A percentile compares a stretch with the other conserved stretches of the same genome.
phyloP scores from a whole-genome alignment of 2,888 invertebrate genomes.

The Zaprionus lineosus region DNA sequence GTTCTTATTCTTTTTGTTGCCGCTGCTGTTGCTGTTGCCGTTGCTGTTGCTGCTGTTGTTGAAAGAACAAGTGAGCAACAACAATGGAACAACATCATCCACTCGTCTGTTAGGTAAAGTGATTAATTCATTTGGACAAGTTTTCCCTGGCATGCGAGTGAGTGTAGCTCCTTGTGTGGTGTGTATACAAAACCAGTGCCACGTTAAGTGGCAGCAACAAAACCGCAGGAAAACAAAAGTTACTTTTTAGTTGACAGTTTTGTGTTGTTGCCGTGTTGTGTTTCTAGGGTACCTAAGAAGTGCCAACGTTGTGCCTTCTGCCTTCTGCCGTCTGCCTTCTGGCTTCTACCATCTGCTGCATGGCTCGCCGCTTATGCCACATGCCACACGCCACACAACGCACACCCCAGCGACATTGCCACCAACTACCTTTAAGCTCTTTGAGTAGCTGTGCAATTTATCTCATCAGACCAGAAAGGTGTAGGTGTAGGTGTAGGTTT shows the following conservation, averaged over 20 bases:
- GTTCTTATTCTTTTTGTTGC: too few relatives aligned
- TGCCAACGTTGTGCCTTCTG: not conserved
- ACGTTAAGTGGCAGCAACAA: conserved; percentile 38
- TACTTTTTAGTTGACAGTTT: conserved; percentile 67
- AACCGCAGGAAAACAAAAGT: conserved; percentile 51
- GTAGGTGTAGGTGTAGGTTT: too few relatives aligned
- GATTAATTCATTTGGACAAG: conserved; percentile 78
- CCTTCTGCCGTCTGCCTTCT: too few relatives aligned
- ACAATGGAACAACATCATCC: conserved; percentile 55
- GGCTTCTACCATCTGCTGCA: too few relatives aligned
- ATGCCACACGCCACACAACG: too few relatives aligned
- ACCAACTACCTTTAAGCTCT: conserved; percentile 1
- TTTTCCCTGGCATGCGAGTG: conserved; percentile 54
- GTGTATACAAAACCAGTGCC: conserved; percentile 8
- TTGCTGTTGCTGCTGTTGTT: conserved; percentile 5
- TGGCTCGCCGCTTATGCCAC: too few relatives aligned
- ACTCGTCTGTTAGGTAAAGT: conserved; percentile 66
- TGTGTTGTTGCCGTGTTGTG: conserved; percentile 41
- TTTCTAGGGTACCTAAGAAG: conserved; percentile 13
- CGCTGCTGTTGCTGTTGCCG: conserved; percentile 10
- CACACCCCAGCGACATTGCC: too few relatives aligned
- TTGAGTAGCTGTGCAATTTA: conserved; percentile 66
- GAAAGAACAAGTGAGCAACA: conserved; percentile 23
- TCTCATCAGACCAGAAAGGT: too few relatives aligned
- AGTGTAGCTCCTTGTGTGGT: conserved; percentile 23